These are phyloP conservation scores for Phallusia fumigata DNA, from an alignment of 23 tunicate genomes.

Conservation along the genomic window DNA sequence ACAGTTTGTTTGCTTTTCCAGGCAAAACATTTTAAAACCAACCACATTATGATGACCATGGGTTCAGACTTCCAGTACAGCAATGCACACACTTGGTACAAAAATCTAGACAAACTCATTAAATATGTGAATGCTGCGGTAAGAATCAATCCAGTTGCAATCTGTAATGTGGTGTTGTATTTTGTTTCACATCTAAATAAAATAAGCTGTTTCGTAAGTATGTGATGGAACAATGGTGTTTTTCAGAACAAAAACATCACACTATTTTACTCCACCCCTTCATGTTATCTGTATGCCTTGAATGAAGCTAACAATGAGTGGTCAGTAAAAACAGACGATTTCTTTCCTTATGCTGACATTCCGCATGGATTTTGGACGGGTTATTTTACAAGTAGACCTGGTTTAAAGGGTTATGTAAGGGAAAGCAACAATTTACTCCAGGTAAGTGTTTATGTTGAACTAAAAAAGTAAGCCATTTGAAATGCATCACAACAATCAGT, in stretches of 20 bases:
- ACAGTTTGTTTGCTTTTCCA: no score
- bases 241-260: slow-evolving; percentile 63
- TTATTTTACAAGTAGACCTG: slow-evolving; percentile 93
- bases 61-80: no score
- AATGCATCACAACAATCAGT: no score
- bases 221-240: slow-evolving; percentile 1
- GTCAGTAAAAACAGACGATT: slow-evolving; percentile 92
- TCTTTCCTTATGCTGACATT: slow-evolving; percentile 93
- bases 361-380: slow-evolving; percentile 98
- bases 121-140: no score
- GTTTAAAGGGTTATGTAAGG: slow-evolving; percentile 76
- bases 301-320: slow-evolving; percentile 62
- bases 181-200: no score
- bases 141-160: slow-evolving; percentile 90
- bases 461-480: no score
- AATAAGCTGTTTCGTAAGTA: no score
- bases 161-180: no score
- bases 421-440: slow-evolving; percentile 74
- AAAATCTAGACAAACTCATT: no score
- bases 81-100: no score
- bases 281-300: slow-evolving; percentile 85
- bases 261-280: slow-evolving; percentile 93
- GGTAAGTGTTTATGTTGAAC: no score
- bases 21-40: slow-evolving; percentile 90
- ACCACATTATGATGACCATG: slow-evolving; percentile 99